These are phyloP conservation scores for Capromys pilorides DNA, from an alignment of 2,797 vertebrate species.

Conservation along the genomic window DNA sequence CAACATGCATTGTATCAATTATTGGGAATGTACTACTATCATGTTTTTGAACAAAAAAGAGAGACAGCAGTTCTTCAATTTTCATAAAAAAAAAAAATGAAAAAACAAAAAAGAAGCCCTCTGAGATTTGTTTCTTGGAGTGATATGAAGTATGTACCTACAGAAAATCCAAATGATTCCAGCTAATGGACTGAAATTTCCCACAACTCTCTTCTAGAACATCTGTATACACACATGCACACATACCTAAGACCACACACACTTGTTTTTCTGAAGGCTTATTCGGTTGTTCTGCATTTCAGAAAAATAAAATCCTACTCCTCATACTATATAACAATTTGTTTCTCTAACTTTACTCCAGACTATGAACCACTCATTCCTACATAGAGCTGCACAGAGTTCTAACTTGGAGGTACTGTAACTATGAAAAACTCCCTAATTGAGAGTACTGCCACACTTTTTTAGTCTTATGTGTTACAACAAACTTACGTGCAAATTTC, in stretches of 20 bases:
- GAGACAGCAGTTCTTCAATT: too few relatives aligned
- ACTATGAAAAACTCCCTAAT: neutral
- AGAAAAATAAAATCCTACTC: conserved; percentile 45
- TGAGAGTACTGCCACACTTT: neutral
- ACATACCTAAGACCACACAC: conserved; percentile 45
- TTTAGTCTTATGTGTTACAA: conserved; percentile 1
- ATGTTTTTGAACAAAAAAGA: too few relatives aligned
- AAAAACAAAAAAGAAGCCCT: too few relatives aligned
- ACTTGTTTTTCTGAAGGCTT: neutral
- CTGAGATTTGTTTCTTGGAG: neutral
- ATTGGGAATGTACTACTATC: too few relatives aligned
- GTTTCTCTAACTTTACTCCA: conserved; percentile 14
- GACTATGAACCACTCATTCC: neutral
- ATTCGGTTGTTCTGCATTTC: conserved; percentile 45
- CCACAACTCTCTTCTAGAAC: conserved; percentile 8
- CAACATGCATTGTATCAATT: too few relatives aligned
- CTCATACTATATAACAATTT: neutral
- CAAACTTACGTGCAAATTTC: neutral
- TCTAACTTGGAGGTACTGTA: neutral
- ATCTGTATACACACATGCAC: neutral
- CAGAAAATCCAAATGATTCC: neutral
- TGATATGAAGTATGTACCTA: neutral
- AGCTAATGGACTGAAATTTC: neutral
- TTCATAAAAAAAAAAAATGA: too few relatives aligned
- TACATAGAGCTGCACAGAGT: neutral